Evolutionary conservation across 1,140 invertebrate genomes (phyloP), one percentile per base, ranked within the genome.

Genomic region (Matsumurasca onukii): DNA sequence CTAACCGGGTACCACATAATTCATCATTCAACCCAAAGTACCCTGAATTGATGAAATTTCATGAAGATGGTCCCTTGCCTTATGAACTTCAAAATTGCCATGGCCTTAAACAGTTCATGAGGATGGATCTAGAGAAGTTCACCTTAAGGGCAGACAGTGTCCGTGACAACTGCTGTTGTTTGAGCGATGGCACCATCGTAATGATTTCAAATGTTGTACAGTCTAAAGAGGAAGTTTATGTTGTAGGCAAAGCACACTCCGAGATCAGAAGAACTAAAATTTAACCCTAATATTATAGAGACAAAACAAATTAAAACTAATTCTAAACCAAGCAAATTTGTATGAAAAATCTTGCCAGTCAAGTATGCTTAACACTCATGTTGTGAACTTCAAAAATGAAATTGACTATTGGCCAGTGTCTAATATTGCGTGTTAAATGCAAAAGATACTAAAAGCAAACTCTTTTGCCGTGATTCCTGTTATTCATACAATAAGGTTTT

Each of bases 401-500:
- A 17, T 61, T n/a, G 29, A 61, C 22, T 29, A 22, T 22, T 61
- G 57, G 57, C 25, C 25, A 61, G 15, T 27, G 3, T 3, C 22
- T 2, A 27, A 61, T 29, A 27, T 61, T 31, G 29, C 17, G 20
- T 20, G 20, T 15, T 24, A 61, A 61, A 61, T 27, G 57, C 29
- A 27, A 27, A 61, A 61, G 29, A 61, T 61, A n/a, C 25, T 27
- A 61, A 20, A 61, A 22, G 25, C 25, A 20, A 61, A 61, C n/a
- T 61, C n/a, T 2, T 61, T 61, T 61, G n/a, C 29, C 5, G 57
- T 61, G 20, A 22, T 61, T 27, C 57, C 57, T 22, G 57, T 61
- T 27, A n/a, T 61, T 25, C 57, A 61, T 61, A 61, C 57, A 61
- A 61, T 1, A 61, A 45, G 17, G 34, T 45, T n/a, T n/a, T n/a